These are phyloP conservation scores for Okapia johnstoni DNA, from an alignment of 2,113 vertebrate species.

Conservation along the genomic window DNA sequence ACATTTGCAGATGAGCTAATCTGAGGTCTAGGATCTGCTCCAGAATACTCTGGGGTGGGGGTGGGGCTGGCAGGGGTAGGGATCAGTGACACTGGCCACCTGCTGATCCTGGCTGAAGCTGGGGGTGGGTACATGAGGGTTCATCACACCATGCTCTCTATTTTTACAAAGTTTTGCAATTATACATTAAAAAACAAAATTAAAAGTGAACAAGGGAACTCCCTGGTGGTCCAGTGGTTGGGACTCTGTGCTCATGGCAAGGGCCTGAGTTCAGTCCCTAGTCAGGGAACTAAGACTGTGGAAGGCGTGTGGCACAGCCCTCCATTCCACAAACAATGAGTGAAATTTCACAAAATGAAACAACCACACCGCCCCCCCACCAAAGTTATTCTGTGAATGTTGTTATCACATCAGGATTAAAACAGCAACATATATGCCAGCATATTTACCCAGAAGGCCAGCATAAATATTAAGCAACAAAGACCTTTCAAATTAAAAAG, in stretches of 20 bases:
- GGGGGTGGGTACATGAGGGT: fast-evolving
- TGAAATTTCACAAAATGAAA: neutral
- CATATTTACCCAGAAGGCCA: neutral
- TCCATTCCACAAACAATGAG: neutral
- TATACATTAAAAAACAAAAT: neutral
- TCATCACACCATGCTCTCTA: neutral
- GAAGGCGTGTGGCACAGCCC: neutral
- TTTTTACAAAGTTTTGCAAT: neutral
- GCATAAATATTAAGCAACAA: neutral
- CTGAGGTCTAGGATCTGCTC: neutral
- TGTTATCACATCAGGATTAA: neutral
- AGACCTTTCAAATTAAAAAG: neutral
- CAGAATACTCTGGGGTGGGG: neutral
- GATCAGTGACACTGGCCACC: fast-evolving
- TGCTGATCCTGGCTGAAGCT: neutral
- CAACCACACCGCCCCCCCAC: neutral
- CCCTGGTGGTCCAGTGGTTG: neutral
- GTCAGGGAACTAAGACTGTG: neutral
- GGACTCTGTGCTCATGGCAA: neutral
- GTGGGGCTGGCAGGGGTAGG: fast-evolving
- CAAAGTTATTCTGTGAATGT: neutral
- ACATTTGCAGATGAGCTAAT: neutral
- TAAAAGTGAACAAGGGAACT: neutral
- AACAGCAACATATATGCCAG: fast-evolving
- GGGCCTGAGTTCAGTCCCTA: neutral